Conservation (phyloP, 2,797 vertebrate species). For the Prunella strophiata region DNA sequence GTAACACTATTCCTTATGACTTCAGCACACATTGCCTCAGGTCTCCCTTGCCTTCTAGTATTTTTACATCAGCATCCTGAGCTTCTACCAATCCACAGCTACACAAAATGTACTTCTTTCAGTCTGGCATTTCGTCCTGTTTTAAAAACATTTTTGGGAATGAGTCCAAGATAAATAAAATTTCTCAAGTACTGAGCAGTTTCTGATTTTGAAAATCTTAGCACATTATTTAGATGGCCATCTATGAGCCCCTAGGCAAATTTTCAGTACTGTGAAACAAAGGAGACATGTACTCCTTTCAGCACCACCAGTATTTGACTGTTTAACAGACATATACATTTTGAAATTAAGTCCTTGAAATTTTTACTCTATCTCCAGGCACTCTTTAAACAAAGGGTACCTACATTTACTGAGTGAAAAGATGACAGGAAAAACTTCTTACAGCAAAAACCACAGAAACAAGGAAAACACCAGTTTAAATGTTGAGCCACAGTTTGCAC, state of each 20-base stretch:
- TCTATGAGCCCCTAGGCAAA: neutral
- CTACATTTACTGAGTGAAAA: neutral
- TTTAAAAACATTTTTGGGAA: conserved; percentile 3
- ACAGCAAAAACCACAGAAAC: neutral
- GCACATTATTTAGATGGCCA: neutral
- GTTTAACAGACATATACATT: neutral
- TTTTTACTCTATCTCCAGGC: neutral
- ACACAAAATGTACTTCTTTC: neutral
- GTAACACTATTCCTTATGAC: neutral
- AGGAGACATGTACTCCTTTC: neutral
- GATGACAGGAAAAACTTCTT: neutral
- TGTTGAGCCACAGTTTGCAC: neutral
- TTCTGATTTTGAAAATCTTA: neutral
- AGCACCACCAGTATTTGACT: neutral
- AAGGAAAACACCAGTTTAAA: conserved; percentile 15
- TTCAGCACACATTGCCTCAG: neutral
- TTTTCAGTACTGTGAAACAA: neutral
- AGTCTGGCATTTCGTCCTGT: neutral
- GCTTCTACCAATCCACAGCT: neutral
- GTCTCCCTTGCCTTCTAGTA: neutral
- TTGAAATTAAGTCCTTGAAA: neutral
- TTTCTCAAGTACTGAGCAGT: neutral
- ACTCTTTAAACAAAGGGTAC: neutral
- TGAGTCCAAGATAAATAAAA: neutral
- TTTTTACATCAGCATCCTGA: neutral